Evolutionary conservation across 2,888 invertebrate genomes (phyloP), one percentile per base, ranked within the genome.

Genomic region (Trachelus troglodyta): DNA sequence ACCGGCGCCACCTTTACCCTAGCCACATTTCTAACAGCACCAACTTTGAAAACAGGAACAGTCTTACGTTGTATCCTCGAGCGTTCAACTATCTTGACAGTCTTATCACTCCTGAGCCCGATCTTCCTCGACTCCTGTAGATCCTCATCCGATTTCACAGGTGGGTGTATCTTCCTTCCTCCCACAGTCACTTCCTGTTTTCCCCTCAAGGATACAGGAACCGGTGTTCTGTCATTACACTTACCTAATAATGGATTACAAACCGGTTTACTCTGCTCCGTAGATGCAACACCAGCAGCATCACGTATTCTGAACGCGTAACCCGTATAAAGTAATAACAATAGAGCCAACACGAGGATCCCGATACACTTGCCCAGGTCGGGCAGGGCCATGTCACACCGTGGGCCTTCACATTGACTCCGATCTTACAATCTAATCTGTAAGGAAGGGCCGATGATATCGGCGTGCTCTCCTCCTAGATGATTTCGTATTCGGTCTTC

Each of bases 221-320:
- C 33, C 31, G 71, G 31, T 33, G 71, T 71, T 15, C 71, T 71
- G 9, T 71, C 71, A n/a, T 31, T 15, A 71, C 90, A 90, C 80
- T 85, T 87, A 69, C 85, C 86, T 76, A 79, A 78, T 71, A 80
- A 79, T 75, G 86, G 78, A 12, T 79, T 76, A 69, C 87, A 87
- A 34, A 81, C 79, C 35, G 82, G 83, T 37, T 81, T 84, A 34
- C 79, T 79, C 34, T 79, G 80, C 69, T 80, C 82, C 40, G 75
- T 69, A 69, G 82, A 75, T 23, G 73, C 76, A 75, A 74, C 73
- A 77, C 79, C 75, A n/a, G 76, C 75, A 11, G 80, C 80, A 75
- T 91, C 91, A 31, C 91, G 90, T 73, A 91, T 84, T 34, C 87
- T 86, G 80, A 91, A 91, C 15, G 86, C 91, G 78, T 83, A 87